Evolutionary conservation across 2,888 invertebrate species (phyloP).

Genomic region (Gymnocheta viridis): DNA sequence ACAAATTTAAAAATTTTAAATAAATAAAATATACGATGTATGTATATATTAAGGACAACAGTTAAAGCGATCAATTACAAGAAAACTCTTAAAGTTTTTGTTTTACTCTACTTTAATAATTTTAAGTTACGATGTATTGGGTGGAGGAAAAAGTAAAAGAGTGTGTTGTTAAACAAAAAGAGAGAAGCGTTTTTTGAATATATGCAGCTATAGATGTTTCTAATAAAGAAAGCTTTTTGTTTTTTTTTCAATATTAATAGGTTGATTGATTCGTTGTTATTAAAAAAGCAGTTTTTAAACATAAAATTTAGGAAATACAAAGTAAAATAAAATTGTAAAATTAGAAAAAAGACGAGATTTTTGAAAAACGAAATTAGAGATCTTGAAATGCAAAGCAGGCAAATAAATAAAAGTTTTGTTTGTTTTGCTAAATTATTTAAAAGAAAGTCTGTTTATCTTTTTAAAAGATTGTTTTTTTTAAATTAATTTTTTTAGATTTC

Average conservation of each 20-base stretch:
- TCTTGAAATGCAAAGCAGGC: slow-evolving; percentile 64
- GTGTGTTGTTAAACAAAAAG: slow-evolving; percentile 19
- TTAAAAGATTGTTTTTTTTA: slow-evolving; percentile 56
- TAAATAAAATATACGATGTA: slow-evolving; percentile 62
- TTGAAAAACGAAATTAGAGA: slow-evolving; percentile 23
- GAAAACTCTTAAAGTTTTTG: slow-evolving; percentile 13
- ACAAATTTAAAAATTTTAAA: slow-evolving; percentile 58
- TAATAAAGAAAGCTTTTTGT: neutral
- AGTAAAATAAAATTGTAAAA: neutral
- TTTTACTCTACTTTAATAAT: slow-evolving; percentile 2
- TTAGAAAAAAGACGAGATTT: neutral
- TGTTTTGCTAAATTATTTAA: neutral
- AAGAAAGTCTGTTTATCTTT: slow-evolving; percentile 57
- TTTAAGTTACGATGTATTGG: neutral
- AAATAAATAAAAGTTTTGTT: slow-evolving; percentile 52
- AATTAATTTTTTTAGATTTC: slow-evolving; percentile 71
- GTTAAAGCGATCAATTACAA: slow-evolving; percentile 50
- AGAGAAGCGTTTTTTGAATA: slow-evolving; percentile 17
- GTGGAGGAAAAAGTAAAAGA: slow-evolving; percentile 1
- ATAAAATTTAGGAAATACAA: neutral
- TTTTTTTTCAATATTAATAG: neutral
- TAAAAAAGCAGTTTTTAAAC: slow-evolving; percentile 43
- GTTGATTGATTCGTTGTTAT: neutral
- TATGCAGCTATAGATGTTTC: slow-evolving; percentile 26
- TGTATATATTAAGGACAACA: slow-evolving; percentile 64